Conservation (phyloP, 2,113 vertebrate species). For the Ageneiosus marmoratus region DNA sequence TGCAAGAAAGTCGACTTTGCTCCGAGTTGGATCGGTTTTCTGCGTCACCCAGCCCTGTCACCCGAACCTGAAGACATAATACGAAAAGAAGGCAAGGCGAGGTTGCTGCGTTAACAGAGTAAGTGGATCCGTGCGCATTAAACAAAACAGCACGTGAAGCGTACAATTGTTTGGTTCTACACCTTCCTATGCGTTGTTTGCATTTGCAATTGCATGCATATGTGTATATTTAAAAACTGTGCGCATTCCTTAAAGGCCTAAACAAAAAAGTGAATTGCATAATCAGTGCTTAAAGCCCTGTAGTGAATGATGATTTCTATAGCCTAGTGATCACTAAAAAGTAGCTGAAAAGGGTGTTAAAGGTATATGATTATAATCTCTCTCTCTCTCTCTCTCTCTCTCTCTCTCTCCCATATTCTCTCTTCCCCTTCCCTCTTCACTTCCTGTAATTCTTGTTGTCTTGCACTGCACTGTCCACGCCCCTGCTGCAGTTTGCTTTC, state of each 20-base stretch:
- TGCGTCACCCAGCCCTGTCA: conserved; percentile 56
- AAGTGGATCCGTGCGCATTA: conserved; percentile 5
- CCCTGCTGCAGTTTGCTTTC: conserved; percentile 64
- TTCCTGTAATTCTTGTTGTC: conserved; percentile 79
- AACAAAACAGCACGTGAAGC: neutral
- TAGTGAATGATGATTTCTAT: neutral
- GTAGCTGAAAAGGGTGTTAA: neutral
- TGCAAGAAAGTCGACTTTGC: conserved; percentile 71
- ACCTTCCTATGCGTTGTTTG: neutral
- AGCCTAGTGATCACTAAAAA: neutral
- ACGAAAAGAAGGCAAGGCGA: conserved; percentile 51
- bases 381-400: conserved; percentile 38
- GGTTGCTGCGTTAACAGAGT: conserved; percentile 41
- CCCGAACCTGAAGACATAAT: conserved; percentile 45
- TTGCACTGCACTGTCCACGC: conserved; percentile 62
- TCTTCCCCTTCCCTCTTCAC: conserved; percentile 59
- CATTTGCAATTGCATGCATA: neutral
- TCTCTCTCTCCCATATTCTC: conserved; percentile 10
- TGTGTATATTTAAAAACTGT: neutral
- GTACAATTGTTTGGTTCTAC: neutral
- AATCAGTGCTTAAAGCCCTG: neutral
- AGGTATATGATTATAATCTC: conserved; percentile 26
- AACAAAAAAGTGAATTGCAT: conserved; percentile 1
- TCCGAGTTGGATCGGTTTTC: conserved; percentile 63
- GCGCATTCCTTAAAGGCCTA: conserved; percentile 35